A percentile compares a stretch with the other conserved stretches of the same genome.
Evolutionary conservation across 1,140 invertebrate genomes (phyloP).

Genomic region (Cryptotermes secundus): DNA sequence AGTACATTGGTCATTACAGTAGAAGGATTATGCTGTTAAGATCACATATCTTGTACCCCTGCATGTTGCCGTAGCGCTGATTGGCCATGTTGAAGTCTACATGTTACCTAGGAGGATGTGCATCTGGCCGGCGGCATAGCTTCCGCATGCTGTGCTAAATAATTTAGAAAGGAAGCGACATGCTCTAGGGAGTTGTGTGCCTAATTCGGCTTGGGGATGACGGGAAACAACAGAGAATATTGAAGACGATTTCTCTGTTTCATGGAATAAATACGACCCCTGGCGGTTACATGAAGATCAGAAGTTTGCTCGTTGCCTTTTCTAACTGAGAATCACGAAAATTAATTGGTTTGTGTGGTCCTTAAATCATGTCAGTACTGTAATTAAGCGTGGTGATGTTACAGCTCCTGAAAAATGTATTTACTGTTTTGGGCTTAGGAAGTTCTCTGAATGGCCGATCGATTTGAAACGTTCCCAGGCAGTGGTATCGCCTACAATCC

Average conservation of each 20-base stretch:
- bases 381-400: no score
- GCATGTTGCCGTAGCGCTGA: no score
- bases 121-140: not conserved
- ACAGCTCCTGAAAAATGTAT: no score
- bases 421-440: no score
- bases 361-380: no score
- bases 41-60: no score
- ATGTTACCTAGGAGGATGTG: not conserved
- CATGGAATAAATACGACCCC: not conserved
- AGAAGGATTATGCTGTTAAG: no score
- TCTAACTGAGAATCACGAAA: not conserved
- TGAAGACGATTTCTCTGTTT: not conserved
- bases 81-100: not conserved
- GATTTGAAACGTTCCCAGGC: no score
- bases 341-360: no score
- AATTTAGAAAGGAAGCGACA: not conserved
- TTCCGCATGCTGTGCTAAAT: not conserved
- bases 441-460: no score
- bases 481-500: no score
- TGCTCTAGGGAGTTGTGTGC: not conserved
- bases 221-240: not conserved
- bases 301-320: not conserved
- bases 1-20: no score
- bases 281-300: not conserved
- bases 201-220: not conserved